Evolutionary conservation across 53 echinoderm and acorn worm genomes (phyloP), one percentile per base, ranked within the genome.

Genomic region (Holothuria scabra): DNA sequence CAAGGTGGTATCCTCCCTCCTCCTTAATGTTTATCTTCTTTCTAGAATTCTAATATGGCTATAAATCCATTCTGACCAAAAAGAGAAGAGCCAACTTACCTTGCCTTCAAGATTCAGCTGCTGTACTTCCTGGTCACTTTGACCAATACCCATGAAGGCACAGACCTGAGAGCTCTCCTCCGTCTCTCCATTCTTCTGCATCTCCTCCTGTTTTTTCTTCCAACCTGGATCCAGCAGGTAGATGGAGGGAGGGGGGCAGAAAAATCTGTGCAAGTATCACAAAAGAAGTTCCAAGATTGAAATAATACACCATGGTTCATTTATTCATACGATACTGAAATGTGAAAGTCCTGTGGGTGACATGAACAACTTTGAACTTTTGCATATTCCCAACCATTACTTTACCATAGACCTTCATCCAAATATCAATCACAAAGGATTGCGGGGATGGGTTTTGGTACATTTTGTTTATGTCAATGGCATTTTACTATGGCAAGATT

Each of bases 121-220:
- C 57, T 97, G 97, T 90, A 94, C 92, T 65, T 97, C 97, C 87
- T 97, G 97, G 55, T 97, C 97, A 67, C 97, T 97, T 79, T 97
- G 94, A 11, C 97, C 97, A 7, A 97, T 97, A 19, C 97, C 97
- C 87, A 97, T 97, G 87, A 97, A 97, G 84, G 97, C 97, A 92
- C 97, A 97, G 26, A 97, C 97, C 61, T 97, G 97, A 28, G 92
- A 88, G 11, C 90, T 92, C 0, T 94, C 93, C 63, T 97, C 97
- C 20, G 94, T 94, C 89, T 94, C 97, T 8, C 94, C 92, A 31
- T 92, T 90, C 49, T 86, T 79, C 75, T 89, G 80, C 94, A 97
- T 94, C 84, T 94, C 94, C 86, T 97, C 97, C 66, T 90, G 56
- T 66, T 97, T 97, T 62, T 90, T 86, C 84, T 92, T 94, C 97